These are phyloP conservation scores for Bombus cullumanus DNA, from an alignment of 1,140 invertebrate genomes.

Conservation along the genomic window DNA sequence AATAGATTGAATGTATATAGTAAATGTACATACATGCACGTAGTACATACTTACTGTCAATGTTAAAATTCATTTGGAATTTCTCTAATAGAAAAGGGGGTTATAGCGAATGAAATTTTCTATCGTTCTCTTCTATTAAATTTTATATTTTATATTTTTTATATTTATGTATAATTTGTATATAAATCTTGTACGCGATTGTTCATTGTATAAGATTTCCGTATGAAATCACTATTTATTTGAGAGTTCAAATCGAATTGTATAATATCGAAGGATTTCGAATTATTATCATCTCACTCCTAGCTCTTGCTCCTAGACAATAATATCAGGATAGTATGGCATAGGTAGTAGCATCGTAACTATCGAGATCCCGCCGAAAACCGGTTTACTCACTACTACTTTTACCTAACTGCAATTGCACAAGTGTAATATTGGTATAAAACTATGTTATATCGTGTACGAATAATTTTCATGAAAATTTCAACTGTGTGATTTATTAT, in stretches of 20 bases:
- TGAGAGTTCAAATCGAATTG: not conserved
- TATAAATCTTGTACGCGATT: not conserved
- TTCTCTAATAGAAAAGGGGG: not conserved
- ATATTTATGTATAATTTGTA: not conserved
- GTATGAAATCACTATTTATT: not conserved
- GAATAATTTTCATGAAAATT: not conserved
- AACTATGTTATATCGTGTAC: not conserved
- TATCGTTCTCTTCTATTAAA: not conserved
- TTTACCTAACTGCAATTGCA: not conserved
- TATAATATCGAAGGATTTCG: not conserved
- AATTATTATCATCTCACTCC: slow-evolving; percentile 27
- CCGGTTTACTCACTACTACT: slow-evolving; percentile 44
- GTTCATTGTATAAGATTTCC: not conserved
- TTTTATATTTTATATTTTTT: not conserved
- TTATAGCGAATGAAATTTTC: not conserved
- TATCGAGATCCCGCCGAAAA: slow-evolving; percentile 43
- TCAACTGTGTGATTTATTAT: not conserved
- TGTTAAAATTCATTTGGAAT: not conserved
- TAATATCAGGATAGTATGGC: slow-evolving; percentile 56
- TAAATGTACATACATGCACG: too few species aligned
- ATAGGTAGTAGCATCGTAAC: slow-evolving; percentile 43
- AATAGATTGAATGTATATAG: not conserved
- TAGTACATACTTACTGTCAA: not conserved
- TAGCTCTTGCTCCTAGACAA: slow-evolving; percentile 58
- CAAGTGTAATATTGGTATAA: not conserved